Evolutionary conservation across 2,113 vertebrate species (phyloP).

Genomic region (Leucopsar rothschildi): DNA sequence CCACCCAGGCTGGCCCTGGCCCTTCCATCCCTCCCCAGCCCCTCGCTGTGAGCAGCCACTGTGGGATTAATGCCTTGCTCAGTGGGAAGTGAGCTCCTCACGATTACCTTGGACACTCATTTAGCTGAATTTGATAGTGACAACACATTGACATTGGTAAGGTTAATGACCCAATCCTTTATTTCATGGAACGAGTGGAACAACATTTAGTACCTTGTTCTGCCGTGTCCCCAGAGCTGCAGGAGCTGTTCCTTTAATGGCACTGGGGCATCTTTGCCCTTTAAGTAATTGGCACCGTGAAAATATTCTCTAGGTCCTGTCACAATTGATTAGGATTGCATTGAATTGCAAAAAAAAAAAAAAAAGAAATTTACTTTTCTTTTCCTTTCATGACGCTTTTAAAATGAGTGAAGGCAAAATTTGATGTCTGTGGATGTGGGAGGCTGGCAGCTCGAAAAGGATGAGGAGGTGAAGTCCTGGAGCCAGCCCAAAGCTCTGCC

Average conservation of each 20-base stretch:
- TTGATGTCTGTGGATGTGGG: not conserved
- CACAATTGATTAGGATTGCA: constrained; percentile 60
- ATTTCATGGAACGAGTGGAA: constrained; percentile 70
- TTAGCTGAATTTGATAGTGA: constrained; percentile 72
- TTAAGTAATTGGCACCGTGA: constrained; percentile 73
- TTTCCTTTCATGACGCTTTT: constrained; percentile 9
- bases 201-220: constrained; percentile 77
- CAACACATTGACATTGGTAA: constrained; percentile 77
- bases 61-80: constrained; percentile 43
- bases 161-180: constrained; percentile 77
- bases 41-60: constrained; percentile 26
- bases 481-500: not conserved
- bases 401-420: not conserved
- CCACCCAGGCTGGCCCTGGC: not conserved
- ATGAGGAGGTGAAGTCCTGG: not conserved
- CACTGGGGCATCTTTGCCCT: constrained; percentile 70
- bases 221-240: constrained; percentile 64
- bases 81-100: constrained; percentile 46
- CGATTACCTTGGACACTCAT: constrained; percentile 67
- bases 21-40: not conserved
- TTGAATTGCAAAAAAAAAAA: not conserved
- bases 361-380: constrained; percentile 11
- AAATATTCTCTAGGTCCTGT: constrained; percentile 70
- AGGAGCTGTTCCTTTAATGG: constrained; percentile 65
- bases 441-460: not conserved